Conservation (phyloP, 37 sponge, comb jelly and placozoan genomes). For the Crambe crambe region DNA sequence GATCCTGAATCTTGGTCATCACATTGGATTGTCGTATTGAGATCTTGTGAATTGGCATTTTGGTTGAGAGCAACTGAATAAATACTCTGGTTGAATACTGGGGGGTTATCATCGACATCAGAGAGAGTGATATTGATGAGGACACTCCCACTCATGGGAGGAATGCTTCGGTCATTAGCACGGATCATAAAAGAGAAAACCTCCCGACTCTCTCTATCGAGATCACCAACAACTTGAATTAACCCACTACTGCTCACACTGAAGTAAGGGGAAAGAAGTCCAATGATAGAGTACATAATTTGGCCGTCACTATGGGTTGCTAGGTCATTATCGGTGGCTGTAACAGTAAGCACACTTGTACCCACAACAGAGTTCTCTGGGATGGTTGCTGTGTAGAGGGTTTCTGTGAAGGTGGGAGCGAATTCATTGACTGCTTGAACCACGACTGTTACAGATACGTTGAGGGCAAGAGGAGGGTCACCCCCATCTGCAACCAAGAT, state of each 20-base stretch:
- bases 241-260: constrained; percentile 4
- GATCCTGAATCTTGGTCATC: constrained; percentile 40
- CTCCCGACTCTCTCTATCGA: constrained; percentile 44
- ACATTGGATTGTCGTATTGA: constrained; percentile 24
- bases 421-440: constrained; percentile 40
- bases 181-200: constrained; percentile 29
- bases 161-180: constrained; percentile 26
- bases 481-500: constrained; percentile 46
- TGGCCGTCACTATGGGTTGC: constrained; percentile 12
- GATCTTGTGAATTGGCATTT: not conserved
- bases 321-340: constrained; percentile 61
- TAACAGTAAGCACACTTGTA: constrained; percentile 5
- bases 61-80: constrained; percentile 12
- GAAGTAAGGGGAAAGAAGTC: not conserved
- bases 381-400: constrained; percentile 15
- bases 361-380: constrained; percentile 42
- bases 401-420: constrained; percentile 25
- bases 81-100: constrained; percentile 29
- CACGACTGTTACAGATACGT: constrained; percentile 6
- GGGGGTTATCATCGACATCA: constrained; percentile 59
- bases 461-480: not conserved
- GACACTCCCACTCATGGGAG: not conserved
- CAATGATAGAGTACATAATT: constrained; percentile 16
- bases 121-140: constrained; percentile 23
- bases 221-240: constrained; percentile 21